Conservation (phyloP, 2,888 invertebrate species). For the Brachyopa scutellaris region DNA sequence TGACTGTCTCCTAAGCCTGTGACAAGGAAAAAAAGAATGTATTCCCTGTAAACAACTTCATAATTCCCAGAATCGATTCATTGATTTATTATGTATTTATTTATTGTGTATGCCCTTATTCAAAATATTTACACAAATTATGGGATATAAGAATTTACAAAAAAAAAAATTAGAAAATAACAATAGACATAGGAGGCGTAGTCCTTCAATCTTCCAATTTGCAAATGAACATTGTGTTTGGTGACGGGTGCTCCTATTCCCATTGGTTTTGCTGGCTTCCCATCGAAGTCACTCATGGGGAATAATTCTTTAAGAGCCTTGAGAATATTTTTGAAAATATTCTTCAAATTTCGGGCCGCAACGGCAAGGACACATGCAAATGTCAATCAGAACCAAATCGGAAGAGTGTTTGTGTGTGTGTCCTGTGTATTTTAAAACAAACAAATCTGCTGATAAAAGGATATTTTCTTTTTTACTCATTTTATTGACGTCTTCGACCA, state of each 20-base stretch:
- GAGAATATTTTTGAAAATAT: conserved; percentile 32
- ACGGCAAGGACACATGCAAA: conserved; percentile 4
- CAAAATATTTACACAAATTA: conserved; percentile 29
- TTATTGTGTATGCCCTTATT: background rate
- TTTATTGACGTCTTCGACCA: too few relatives aligned
- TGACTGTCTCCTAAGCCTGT: too few relatives aligned
- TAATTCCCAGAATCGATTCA: conserved; percentile 39
- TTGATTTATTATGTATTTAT: conserved; percentile 25
- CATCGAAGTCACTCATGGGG: conserved; percentile 26
- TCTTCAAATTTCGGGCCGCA: too few relatives aligned
- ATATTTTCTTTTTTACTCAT: conserved; percentile 22
- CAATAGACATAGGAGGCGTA: conserved; percentile 10
- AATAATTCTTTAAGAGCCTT: conserved; percentile 45
- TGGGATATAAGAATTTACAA: too few relatives aligned
- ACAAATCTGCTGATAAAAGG: conserved; percentile 31
- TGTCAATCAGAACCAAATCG: conserved; percentile 23
- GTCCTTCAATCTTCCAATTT: conserved; percentile 15
- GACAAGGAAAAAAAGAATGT: too few relatives aligned
- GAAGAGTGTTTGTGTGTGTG: too few relatives aligned
- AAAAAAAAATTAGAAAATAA: too few relatives aligned
- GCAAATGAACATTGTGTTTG: conserved; percentile 12
- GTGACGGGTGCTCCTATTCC: background rate
- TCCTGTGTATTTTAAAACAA: conserved; percentile 36
- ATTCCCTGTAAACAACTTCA: conserved; percentile 8
- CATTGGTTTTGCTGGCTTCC: conserved; percentile 22